Percentiles rank a stretch among this genome's conserved stretches.
These are phyloP conservation scores for Halcyon badia DNA, from an alignment of 2,797 vertebrate genomes.

Conservation along the genomic window DNA sequence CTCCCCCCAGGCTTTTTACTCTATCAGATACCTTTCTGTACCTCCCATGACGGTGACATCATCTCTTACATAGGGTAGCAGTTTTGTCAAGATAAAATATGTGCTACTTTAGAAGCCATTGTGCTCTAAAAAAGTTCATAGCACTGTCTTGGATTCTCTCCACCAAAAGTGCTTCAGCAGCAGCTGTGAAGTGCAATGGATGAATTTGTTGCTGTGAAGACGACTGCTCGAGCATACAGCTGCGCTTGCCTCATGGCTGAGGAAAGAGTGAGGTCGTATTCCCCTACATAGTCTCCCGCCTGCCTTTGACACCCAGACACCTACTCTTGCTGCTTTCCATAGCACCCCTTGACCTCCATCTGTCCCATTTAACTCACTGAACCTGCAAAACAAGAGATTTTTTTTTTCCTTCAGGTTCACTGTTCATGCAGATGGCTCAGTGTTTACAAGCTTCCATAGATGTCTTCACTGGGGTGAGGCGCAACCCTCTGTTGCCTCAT, in stretches of 20 bases:
- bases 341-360: neutral
- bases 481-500: neutral
- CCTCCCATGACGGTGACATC: neutral
- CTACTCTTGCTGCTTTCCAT: neutral
- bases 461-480: neutral
- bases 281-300: neutral
- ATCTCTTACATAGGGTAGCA: neutral
- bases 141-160: neutral
- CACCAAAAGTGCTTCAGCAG: neutral
- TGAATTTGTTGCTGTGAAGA: neutral
- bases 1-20: neutral
- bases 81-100: neutral
- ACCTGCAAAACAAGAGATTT: neutral
- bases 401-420: neutral
- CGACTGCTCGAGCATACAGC: neutral
- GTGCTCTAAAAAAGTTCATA: neutral
- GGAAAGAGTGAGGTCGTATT: neutral
- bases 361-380: neutral
- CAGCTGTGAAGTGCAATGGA: neutral
- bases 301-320: neutral
- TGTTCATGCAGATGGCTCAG: neutral
- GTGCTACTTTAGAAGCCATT: neutral
- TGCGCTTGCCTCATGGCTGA: neutral
- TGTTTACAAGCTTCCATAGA: neutral
- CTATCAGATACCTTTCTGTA: neutral